Percentiles rank a stretch among this genome's conserved stretches.
These are phyloP conservation scores for Oligia strigilis DNA, from an alignment of 2,888 invertebrate species.

Conservation along the genomic window DNA sequence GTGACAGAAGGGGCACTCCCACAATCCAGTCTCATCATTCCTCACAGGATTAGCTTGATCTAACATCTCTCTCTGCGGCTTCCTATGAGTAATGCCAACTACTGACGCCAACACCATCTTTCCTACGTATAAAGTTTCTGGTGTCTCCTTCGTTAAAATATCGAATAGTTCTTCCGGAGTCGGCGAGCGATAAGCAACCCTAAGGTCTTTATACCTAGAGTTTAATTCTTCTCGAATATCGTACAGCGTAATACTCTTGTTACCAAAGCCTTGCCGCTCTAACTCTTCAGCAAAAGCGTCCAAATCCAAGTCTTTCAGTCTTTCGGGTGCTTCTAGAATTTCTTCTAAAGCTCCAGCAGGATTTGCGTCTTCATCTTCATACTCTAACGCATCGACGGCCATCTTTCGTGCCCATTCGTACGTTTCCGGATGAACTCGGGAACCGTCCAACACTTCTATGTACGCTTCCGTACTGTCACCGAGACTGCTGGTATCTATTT, in stretches of 20 bases:
- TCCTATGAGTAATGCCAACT: slow-evolving; percentile 95
- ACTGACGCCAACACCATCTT: slow-evolving; percentile 96
- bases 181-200: slow-evolving; percentile 94
- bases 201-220: slow-evolving; percentile 97
- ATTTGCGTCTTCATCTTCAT: slow-evolving; percentile 98
- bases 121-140: slow-evolving; percentile 97
- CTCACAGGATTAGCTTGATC: slow-evolving; percentile 99
- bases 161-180: slow-evolving; percentile 97
- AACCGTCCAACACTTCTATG: slow-evolving; percentile 98
- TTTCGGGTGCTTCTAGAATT: slow-evolving; percentile 98
- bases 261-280: slow-evolving; percentile 96
- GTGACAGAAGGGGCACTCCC: slow-evolving; percentile 99
- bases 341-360: slow-evolving; percentile 99
- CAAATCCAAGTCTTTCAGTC: slow-evolving; percentile 98
- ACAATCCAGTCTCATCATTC: slow-evolving; percentile 97
- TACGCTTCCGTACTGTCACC: slow-evolving; percentile 98
- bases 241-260: slow-evolving; percentile 98
- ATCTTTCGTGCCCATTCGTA: slow-evolving; percentile 99
- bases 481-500: slow-evolving; percentile 98
- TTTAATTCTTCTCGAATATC: slow-evolving; percentile 99
- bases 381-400: slow-evolving; percentile 99
- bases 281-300: slow-evolving; percentile 99
- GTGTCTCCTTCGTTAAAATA: slow-evolving; percentile 98
- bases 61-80: slow-evolving; percentile 97
- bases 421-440: slow-evolving; percentile 99